Evolutionary conservation across 2,888 invertebrate genomes (phyloP), one percentile per base, ranked within the genome.

Genomic region (Aproaerema taeniolella): DNA sequence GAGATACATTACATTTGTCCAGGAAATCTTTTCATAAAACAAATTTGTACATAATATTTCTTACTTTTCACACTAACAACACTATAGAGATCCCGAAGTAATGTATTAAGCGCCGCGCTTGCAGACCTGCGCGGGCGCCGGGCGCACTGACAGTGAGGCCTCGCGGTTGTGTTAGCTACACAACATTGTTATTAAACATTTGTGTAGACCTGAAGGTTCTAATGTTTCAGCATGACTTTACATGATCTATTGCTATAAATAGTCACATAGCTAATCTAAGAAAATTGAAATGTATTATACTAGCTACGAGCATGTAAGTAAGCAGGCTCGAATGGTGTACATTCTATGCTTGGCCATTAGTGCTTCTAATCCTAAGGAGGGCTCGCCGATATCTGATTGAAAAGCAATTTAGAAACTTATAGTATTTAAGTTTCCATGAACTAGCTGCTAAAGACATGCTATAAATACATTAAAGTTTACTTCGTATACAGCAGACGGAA

Each of bases 41-140:
- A 82, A 73, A 82, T 83, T 82, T 83, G 81, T 85, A 82, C 82
- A 82, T 39, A 25, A 41, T 41, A 41, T 66, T 72, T 61, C 64
- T 68, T 64, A 66, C 45, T 52, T 17, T 38, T 45, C 53, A 55
- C 53, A 52, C 52, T 49, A 50, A 53, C 53, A 51, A 51, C 50
- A 49, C 51, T 46, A 46, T 38, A 43, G 33, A 30, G 47, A 45
- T 46, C 45, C 38, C 41, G 24, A 24, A 12, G 15, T 31, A 9
- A 15, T 13, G 4, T 9, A 4, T 7, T 6, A n/a, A n/a, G 17
- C 25, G 10, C 9, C n/a, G 34, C 4, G 24, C 7, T 1, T 11
- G 31, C 31, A 9, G 31, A 15, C 16, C 16, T 2, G 15, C 16
- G 16, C 16, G 31, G 16, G 20, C 20, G 20, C 20, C 20, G 20